Base-by-base conservation (phyloP, 2,888 invertebrate genomes). In the Autographa pulchrina region DNA sequence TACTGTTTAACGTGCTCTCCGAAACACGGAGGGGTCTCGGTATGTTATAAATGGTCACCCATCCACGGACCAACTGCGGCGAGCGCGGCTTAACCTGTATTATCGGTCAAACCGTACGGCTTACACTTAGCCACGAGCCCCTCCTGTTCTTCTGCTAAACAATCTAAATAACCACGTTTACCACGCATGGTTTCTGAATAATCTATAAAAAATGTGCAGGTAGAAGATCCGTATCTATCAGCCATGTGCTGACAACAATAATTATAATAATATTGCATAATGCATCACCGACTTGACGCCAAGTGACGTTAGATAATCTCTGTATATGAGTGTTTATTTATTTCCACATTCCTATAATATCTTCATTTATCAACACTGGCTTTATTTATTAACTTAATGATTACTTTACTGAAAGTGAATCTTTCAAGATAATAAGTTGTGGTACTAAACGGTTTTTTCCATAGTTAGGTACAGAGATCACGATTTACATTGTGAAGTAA, bases 381-480 rank as follows among this genome's bases (percentile, higher is more conserved):
- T 9, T 13, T 14, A 25, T 25, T 56, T 56, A 25, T 56, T 56
- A 25, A 20, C 54, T 56, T 25, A 56, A 25, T 56, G 13, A 56
- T 56, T 25, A 25, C 54, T 56, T 54, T 25, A 56, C 54, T 56
- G 54, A 54, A 54, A 54, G 20, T 54, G 54, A 54, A 48, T 48
- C 48, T 48, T 48, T 48, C 8, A 38, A n/a, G 48, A 48, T 48
- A 48, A 48, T 48, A 48, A 9, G 25, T 43, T 52, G 48, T 52
- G 1, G 54, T 20, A 56, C 11, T 13, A 25, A 56, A 56, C 11
- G 25, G 20, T 13, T 56, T 56, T 20, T 56, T 25, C 13, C 25
- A 25, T 25, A 4, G 2, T 25, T 25, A 3, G 1, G 25, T 25
- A 25, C 3, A 48, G 7, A 4, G 54, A 56, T 56, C 54, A 25